Evolutionary conservation across 2,797 vertebrate species (phyloP), one percentile per base, ranked within the genome.

Genomic region (Loris lydekkerianus): DNA sequence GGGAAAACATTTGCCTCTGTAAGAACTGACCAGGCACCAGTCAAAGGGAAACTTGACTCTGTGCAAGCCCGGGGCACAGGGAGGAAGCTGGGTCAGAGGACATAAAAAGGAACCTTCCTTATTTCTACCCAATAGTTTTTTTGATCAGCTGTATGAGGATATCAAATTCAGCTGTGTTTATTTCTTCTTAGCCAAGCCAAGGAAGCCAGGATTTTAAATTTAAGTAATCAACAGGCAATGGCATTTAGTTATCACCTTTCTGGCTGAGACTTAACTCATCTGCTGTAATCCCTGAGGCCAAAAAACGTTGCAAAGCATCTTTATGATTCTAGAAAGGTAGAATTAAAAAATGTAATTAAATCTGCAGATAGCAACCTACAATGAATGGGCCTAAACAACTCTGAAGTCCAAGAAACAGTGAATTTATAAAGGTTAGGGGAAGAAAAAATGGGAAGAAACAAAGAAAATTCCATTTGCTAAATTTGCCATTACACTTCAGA

Each of bases 241-340:
- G 34, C n/a, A 34, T 86, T 90, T 87, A 75, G 85, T 97, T 72
- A 83, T 82, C 31, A 91, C 20, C 78, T 89, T 58, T 17, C 40
- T 21, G 27, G 70, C 76, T 83, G 76, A 84, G 86, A 77, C 67
- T 86, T 7, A 72, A 75, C 29, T 37, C 63, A 86, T 78, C 56
- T 86, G 21, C 53, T 85, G 25, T 13, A 46, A 67, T 91, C 43
- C 40, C 63, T 70, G 21, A 67, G 7, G 61, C 23, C 49, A 49
- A 40, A 81, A 91, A 86, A 67, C 9, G 17, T 17, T n/a, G n/a
- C 56, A 84, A 93, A 77, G 23, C 34, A n/a, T 65, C 60, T 72
- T 93, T 43, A 63, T 80, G n/a, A 37, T 65, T 53, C 43, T n/a
- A 75, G 80, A 60, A 78, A 81, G 76, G n/a, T 60, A 17, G 63